Conservation (phyloP, 2,888 invertebrate species). For the Merodon equestris region DNA sequence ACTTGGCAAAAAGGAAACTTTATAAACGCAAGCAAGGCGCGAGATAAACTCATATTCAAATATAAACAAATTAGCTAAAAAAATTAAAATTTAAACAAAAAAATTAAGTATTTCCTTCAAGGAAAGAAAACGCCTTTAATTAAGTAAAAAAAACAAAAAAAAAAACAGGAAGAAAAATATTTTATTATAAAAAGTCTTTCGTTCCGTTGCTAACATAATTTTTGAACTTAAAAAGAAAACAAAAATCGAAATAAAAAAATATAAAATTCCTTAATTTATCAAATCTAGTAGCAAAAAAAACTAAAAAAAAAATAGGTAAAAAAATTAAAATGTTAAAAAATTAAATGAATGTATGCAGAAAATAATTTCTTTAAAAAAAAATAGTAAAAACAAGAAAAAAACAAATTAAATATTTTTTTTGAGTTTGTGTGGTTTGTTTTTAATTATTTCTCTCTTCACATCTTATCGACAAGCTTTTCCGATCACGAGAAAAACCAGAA, state of each 20-base stretch:
- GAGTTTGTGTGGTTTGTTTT: slow-evolving; percentile 49
- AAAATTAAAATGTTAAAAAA: no score
- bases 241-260: slow-evolving; percentile 31
- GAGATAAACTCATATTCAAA: no score
- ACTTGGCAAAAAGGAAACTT: slow-evolving; percentile 47
- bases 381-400: slow-evolving; percentile 18
- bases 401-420: slow-evolving; percentile 13
- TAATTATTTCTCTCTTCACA: slow-evolving; percentile 36
- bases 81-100: slow-evolving; percentile 30
- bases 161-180: slow-evolving; percentile 12
- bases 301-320: slow-evolving; percentile 12
- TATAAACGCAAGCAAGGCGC: slow-evolving; percentile 62
- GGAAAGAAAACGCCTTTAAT: slow-evolving; percentile 76
- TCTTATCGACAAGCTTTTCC: slow-evolving; percentile 9
- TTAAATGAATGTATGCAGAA: slow-evolving; percentile 30
- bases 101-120: slow-evolving; percentile 75
- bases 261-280: slow-evolving; percentile 47
- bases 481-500: no score
- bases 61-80: slow-evolving; percentile 69
- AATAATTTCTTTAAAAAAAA: no score
- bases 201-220: slow-evolving; percentile 55
- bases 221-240: slow-evolving; percentile 14
- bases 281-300: slow-evolving; percentile 34
- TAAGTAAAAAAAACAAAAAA: slow-evolving; percentile 50
- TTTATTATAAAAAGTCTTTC: slow-evolving; percentile 46